Evolutionary conservation across 2,888 invertebrate species (phyloP).

Genomic region (Heliconius aoede): DNA sequence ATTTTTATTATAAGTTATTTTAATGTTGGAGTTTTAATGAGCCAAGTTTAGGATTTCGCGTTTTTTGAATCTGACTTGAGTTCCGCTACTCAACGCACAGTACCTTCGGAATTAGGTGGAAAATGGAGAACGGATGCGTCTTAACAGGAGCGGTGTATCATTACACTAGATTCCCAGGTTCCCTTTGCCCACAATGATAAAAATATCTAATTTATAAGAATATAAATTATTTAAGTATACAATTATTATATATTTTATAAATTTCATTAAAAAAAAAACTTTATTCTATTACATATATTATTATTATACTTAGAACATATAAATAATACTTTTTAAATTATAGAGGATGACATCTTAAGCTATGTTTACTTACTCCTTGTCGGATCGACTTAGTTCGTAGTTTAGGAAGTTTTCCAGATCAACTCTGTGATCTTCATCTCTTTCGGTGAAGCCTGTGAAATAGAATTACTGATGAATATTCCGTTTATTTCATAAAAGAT

Average conservation of each 20-base stretch:
- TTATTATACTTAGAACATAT: neutral
- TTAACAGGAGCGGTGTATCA: no score
- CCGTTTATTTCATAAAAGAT: constrained; percentile 2
- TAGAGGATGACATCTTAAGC: constrained; percentile 29
- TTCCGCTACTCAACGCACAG: no score
- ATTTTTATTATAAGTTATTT: neutral
- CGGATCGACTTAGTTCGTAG: constrained; percentile 56
- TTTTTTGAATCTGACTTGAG: no score
- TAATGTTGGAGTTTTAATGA: neutral
- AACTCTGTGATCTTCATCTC: constrained; percentile 50
- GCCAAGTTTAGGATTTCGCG: neutral
- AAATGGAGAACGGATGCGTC: no score
- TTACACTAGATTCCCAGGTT: no score
- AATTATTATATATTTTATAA: no score
- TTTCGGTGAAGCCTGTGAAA: constrained; percentile 55
- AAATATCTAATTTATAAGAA: neutral
- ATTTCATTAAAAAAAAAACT: no score
- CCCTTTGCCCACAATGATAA: no score
- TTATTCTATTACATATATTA: neutral
- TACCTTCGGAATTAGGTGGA: no score
- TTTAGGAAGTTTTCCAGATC: constrained; percentile 56
- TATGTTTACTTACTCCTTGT: constrained; percentile 60
- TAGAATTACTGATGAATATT: constrained; percentile 43
- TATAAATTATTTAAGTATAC: neutral
- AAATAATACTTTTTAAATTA: constrained; percentile 34